A percentile compares a stretch with the other conserved stretches of the same genome.
Evolutionary conservation across 2,888 invertebrate genomes (phyloP).

Genomic region (Apodemia duryi): DNA sequence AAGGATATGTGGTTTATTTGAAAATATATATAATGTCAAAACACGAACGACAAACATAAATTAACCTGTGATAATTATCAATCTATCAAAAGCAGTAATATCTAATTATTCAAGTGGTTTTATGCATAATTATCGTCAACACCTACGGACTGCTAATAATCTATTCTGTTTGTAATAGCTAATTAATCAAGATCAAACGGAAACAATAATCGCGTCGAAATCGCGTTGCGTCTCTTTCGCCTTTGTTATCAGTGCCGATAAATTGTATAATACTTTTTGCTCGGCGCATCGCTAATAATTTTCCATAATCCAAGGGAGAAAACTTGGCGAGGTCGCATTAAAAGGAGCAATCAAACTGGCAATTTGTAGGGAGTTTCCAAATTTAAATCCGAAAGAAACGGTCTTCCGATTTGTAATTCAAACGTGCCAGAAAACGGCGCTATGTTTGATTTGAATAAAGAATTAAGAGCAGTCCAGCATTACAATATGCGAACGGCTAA

Average conservation of each 20-base stretch:
- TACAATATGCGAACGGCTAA: conserved; percentile 14
- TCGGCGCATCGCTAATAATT: conserved; percentile 40
- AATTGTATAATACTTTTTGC: conserved; percentile 32
- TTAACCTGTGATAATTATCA: conserved; percentile 20
- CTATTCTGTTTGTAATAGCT: conserved; percentile 67
- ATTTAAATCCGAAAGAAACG: conserved; percentile 67
- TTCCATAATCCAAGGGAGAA: conserved; percentile 52
- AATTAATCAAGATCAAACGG: conserved; percentile 72
- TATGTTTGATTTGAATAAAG: conserved; percentile 66
- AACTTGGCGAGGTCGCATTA: conserved; percentile 61
- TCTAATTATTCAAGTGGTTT: conserved; percentile 38
- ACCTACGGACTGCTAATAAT: conserved; percentile 51
- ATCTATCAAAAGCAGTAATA: conserved; percentile 19
- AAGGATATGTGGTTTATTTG: no score
- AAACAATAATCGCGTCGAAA: conserved; percentile 52
- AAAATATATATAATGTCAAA: no score
- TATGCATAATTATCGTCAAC: conserved; percentile 49
- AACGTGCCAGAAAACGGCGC: conserved; percentile 66
- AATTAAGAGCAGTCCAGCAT: conserved; percentile 35
- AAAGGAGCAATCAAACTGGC: conserved; percentile 71
- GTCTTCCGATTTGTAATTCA: conserved; percentile 73
- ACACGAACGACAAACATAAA: neutral
- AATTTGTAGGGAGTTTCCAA: conserved; percentile 60
- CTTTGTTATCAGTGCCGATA: conserved; percentile 35
- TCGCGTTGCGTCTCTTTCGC: conserved; percentile 36